Percentiles rank a stretch among this genome's conserved stretches.
Evolutionary conservation across 2,113 vertebrate species (phyloP).

Genomic region (Amblyornis subalaris): DNA sequence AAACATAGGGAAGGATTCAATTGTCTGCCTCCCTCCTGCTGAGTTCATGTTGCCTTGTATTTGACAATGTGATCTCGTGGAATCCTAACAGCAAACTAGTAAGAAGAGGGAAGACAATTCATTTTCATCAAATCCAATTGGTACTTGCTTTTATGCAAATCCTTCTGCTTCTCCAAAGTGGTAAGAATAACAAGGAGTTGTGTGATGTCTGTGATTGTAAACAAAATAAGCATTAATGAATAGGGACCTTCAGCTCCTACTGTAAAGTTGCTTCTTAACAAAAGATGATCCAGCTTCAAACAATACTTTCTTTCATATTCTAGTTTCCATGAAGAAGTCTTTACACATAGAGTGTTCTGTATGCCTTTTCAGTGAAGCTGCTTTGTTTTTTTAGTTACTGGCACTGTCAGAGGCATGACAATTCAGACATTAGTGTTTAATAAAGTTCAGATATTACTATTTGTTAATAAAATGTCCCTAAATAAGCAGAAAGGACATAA

Average conservation of each 20-base stretch:
- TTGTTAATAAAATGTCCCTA: not conserved
- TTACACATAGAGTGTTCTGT: not conserved
- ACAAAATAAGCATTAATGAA: not conserved
- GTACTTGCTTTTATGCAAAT: slow-evolving; percentile 11
- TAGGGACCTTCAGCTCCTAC: not conserved
- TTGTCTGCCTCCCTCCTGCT: not conserved
- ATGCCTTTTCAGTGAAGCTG: not conserved
- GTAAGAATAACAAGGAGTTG: not conserved
- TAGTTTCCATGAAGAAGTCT: not conserved
- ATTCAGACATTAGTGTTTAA: not conserved
- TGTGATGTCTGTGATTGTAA: not conserved
- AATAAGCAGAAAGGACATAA: not conserved
- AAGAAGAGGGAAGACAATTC: not conserved
- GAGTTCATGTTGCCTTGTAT: not conserved
- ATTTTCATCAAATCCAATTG: not conserved
- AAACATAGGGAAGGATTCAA: not conserved
- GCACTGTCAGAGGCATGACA: not conserved
- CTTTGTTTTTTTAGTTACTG: not conserved
- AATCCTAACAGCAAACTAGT: not conserved
- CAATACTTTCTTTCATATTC: not conserved
- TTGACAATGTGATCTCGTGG: not conserved
- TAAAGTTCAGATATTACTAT: not conserved
- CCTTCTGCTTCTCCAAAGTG: not conserved
- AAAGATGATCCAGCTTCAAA: not conserved
- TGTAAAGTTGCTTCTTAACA: not conserved